Percentiles rank a stretch among this genome's conserved stretches.
Conservation (phyloP, 1,140 invertebrate genomes). For the Tetramorium alpestre region DNA sequence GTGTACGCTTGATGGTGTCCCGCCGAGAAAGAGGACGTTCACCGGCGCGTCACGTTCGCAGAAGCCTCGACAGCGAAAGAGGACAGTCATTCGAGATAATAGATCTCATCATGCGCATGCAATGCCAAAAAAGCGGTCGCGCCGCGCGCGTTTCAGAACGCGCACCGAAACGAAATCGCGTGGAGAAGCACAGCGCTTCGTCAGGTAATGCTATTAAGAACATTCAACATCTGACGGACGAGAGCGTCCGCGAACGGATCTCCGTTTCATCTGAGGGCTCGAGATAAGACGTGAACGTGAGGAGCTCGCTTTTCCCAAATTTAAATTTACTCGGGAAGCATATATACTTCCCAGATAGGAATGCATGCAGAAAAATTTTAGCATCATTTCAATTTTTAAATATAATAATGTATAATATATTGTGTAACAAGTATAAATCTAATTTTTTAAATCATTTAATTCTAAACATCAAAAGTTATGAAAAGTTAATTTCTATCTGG, state of each 20-base stretch:
- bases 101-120: constrained; percentile 65
- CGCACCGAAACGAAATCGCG: constrained; percentile 62
- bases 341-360: no score
- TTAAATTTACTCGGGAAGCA: background rate
- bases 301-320: background rate
- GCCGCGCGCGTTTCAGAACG: constrained; percentile 34
- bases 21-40: constrained; percentile 56
- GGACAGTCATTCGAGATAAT: constrained; percentile 71
- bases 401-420: no score
- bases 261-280: background rate
- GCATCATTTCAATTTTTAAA: no score
- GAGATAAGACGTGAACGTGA: background rate
- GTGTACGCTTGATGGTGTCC: constrained; percentile 51
- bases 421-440: no score
- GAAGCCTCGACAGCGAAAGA: constrained; percentile 53
- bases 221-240: constrained; percentile 45
- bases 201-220: constrained; percentile 37
- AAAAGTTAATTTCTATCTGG: no score
- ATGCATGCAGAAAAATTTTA: no score
- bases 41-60: constrained; percentile 52
- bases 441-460: no score
- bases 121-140: constrained; percentile 22
- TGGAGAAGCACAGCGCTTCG: background rate
- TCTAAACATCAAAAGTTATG: no score
- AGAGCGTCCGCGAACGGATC: background rate